Evolutionary conservation across 1,140 invertebrate species (phyloP).

Genomic region (Drosophila mayri): DNA sequence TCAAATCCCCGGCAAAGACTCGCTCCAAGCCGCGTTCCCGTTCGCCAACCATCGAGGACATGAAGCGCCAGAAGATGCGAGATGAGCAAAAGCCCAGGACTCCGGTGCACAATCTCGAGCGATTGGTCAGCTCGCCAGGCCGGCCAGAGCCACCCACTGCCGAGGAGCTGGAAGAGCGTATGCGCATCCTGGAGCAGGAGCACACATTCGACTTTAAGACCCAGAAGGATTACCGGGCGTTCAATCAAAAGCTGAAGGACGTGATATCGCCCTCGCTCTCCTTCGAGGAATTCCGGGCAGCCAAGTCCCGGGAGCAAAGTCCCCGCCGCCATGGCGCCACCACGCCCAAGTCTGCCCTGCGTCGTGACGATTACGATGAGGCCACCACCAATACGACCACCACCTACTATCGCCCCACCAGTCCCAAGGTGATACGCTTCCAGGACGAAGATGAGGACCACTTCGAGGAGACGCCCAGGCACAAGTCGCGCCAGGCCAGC

Average conservation of each 20-base stretch:
- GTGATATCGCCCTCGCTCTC: conserved; percentile 75
- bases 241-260: conserved; percentile 80
- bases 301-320: conserved; percentile 73
- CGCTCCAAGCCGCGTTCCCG: conserved; percentile 63
- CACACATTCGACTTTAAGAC: conserved; percentile 80
- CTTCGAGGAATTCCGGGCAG: conserved; percentile 74
- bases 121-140: conserved; percentile 55
- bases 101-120: conserved; percentile 68
- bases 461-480: conserved; percentile 45
- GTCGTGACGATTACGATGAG: conserved; percentile 66
- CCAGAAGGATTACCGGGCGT: conserved; percentile 75
- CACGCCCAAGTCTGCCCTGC: conserved; percentile 75
- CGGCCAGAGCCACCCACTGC: conserved; percentile 73
- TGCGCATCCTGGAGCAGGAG: conserved; percentile 71
- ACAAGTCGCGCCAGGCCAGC: conserved; percentile 53
- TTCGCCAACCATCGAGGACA: conserved; percentile 74
- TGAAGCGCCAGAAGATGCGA: conserved; percentile 65
- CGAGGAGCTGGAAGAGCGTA: conserved; percentile 70
- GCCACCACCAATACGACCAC: conserved; percentile 6
- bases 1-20: conserved; percentile 45
- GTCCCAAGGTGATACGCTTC: conserved; percentile 78
- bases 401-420: conserved; percentile 66
- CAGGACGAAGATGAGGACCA: conserved; percentile 64
- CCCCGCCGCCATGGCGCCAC: conserved; percentile 57
- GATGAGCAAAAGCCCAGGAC: conserved; percentile 60